phyloP scores from a whole-genome alignment of 2,113 vertebrate species.

The Tapirus terrestris region DNA sequence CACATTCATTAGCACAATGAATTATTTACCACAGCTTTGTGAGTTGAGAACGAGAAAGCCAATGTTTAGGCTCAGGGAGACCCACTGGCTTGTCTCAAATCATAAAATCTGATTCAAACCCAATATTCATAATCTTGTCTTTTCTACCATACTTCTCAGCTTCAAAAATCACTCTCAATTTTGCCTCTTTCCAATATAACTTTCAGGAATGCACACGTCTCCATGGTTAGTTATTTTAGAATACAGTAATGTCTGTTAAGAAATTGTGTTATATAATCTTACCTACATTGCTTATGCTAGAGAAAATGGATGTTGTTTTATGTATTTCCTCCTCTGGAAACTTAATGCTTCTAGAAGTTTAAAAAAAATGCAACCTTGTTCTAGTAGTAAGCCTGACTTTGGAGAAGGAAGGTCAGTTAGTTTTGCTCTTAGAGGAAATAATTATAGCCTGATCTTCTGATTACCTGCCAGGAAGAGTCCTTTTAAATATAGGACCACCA shows the following conservation, averaged over 20 bases:
- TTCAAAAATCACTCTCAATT: background rate
- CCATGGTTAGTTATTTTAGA: background rate
- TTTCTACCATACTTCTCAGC: background rate
- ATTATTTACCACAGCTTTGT: background rate
- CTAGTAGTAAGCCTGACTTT: background rate
- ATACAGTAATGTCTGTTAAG: background rate
- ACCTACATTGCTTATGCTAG: background rate
- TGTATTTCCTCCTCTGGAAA: slow-evolving; percentile 6
- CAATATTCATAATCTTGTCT: background rate
- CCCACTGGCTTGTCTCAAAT: background rate
- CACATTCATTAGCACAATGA: background rate
- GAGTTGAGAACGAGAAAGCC: background rate
- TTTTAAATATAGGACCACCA: background rate
- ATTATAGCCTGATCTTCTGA: background rate
- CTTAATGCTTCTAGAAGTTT: background rate
- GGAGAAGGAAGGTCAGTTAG: background rate
- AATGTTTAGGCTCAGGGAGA: background rate
- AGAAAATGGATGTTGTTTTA: background rate
- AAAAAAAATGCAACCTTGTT: background rate
- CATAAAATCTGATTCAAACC: background rate
- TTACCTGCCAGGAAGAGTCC: background rate
- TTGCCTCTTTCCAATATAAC: background rate
- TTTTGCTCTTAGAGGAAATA: background rate
- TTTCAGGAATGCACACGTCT: background rate
- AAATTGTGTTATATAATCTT: background rate